Evolutionary conservation across 1,140 invertebrate species (phyloP), one percentile per base, ranked within the genome.

Genomic region (Drosophila gunungcola): DNA sequence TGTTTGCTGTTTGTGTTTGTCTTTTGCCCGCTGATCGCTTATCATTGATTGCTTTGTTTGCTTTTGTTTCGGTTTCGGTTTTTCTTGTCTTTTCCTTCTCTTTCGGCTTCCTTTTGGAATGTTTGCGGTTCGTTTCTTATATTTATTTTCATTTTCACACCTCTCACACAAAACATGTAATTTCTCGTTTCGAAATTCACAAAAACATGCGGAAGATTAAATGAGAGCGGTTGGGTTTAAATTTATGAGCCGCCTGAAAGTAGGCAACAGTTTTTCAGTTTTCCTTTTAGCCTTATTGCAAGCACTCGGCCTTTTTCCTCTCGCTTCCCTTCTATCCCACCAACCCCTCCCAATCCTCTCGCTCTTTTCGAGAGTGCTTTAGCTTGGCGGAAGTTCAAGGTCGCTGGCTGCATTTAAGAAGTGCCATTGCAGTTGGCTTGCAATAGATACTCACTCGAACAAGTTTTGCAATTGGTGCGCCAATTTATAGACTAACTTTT

Each of bases 1-100:
- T 78, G 48, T 65, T 81, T 73, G 46, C 45, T 78, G 48, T 65
- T 81, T 73, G 46, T 78, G 60, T 79, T 79, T 78, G 75, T 78
- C 65, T 78, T 79, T 73, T 53, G 76, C 67, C 55, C 54, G 42
- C 25, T 48, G 41, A 62, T 70, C 48, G 57, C 64, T 60, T 70
- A 62, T 84, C 64, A 70, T 72, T 70, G 78, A 55, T 81, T 81
- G 54, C 45, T 39, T 75, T 69, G 60, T 55, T 46, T 73, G 54
- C 48, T 46, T 64, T 62, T 72, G 48, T 61, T 63, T 63, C 39
- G 67, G 42, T 54, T 77, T 64, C 43, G 54, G 32, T 49, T 67
- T 56, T 51, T 41, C 39, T 69, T 60, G 16, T 54, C 16, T 21
- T 21, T 21, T 53, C 42, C 53, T 43, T 62, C 36, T 5, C 36